Evolutionary conservation across 1,140 invertebrate genomes (phyloP).

Genomic region (Epicauta chinensis): DNA sequence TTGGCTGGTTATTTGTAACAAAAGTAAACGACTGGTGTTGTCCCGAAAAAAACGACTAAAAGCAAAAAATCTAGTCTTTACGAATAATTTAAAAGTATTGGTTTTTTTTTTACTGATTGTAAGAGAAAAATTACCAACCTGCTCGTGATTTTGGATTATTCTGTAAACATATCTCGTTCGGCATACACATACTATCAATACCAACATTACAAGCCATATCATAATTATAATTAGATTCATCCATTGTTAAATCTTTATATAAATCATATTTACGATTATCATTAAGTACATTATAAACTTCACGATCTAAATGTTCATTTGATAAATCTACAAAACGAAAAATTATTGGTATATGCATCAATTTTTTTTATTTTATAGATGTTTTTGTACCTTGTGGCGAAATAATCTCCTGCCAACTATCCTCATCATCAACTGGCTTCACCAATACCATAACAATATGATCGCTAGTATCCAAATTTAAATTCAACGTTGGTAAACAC

Average conservation of each 20-base stretch:
- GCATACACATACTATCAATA: slow-evolving; percentile 48
- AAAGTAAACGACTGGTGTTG: no score
- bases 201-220: slow-evolving; percentile 44
- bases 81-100: no score
- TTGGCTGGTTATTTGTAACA: no score
- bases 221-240: slow-evolving; percentile 28
- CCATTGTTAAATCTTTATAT: slow-evolving; percentile 32
- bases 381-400: slow-evolving; percentile 26
- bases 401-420: slow-evolving; percentile 51
- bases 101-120: no score
- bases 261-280: slow-evolving; percentile 17
- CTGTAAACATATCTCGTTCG: slow-evolving; percentile 60
- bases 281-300: slow-evolving; percentile 28
- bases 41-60: no score
- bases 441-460: slow-evolving; percentile 72
- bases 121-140: not conserved
- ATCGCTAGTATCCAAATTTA: slow-evolving; percentile 48
- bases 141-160: slow-evolving; percentile 46
- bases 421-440: slow-evolving; percentile 53
- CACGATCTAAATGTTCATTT: slow-evolving; percentile 21
- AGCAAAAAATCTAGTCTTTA: no score
- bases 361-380: not conserved
- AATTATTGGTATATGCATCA: not conserved
- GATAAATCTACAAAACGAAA: slow-evolving; percentile 22
- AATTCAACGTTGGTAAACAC: slow-evolving; percentile 58